These are phyloP conservation scores for Cyanoramphus novaezelandiae DNA, from an alignment of 2,113 vertebrate genomes.

Conservation along the genomic window DNA sequence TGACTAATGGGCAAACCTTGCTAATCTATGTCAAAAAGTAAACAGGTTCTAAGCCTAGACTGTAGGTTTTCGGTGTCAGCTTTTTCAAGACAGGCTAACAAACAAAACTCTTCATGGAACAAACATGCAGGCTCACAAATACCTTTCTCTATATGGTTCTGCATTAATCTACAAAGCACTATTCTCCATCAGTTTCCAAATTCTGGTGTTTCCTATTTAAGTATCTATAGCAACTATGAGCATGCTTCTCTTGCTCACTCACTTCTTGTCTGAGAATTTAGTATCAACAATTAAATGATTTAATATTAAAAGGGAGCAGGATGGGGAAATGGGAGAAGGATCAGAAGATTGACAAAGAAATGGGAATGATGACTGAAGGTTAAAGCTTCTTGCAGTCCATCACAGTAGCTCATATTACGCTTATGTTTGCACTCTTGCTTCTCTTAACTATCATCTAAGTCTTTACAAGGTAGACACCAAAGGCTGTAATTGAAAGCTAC, in stretches of 20 bases:
- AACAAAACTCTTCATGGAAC: not conserved
- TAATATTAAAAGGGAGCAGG: not conserved
- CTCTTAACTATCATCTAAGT: not conserved
- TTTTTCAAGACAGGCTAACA: not conserved
- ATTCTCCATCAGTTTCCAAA: not conserved
- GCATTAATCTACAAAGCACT: not conserved
- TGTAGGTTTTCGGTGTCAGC: not conserved
- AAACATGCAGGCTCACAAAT: not conserved
- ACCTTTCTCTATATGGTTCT: not conserved
- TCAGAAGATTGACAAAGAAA: not conserved
- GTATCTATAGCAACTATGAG: not conserved
- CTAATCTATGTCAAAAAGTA: not conserved
- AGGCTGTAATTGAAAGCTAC: not conserved
- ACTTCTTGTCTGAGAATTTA: not conserved
- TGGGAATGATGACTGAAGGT: not conserved
- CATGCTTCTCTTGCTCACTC: not conserved
- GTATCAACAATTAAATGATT: not conserved
- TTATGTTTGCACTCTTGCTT: not conserved
- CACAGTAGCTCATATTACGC: not conserved
- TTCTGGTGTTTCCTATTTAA: not conserved
- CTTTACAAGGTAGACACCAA: not conserved
- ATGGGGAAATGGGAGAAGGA: not conserved
- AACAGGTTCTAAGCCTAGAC: not conserved
- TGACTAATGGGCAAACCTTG: not conserved
- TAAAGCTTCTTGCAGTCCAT: not conserved